Evolutionary conservation across 2,888 invertebrate species (phyloP), one percentile per base, ranked within the genome.

Genomic region (Pseudoips prasinana): DNA sequence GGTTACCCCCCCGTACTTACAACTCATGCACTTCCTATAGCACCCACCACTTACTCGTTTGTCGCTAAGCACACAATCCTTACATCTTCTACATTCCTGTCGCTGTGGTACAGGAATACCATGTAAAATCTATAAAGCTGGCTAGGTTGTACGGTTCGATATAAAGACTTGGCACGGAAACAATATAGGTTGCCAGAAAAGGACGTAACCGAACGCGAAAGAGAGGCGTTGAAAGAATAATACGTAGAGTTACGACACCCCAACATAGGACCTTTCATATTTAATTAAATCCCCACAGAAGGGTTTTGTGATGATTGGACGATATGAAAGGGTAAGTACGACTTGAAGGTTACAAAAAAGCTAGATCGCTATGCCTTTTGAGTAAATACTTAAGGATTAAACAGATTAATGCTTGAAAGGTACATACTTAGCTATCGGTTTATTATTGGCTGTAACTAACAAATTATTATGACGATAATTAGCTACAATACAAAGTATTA

Each of bases 161-260:
- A 77, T 72, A 67, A 63, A 72, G 68, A 71, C 71, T 81, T 81
- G 80, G 80, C 81, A 78, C 76, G 76, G 71, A 65, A 73, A 73
- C 78, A 71, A 77, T 77, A 71, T 75, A 67, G 75, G 73, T 65
- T 78, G 80, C 76, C 79, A 79, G 80, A 80, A 78, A 75, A 76
- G 74, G 77, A 79, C 70, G 72, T 69, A 67, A 66, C 67, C 60
- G 63, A 67, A 61, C 60, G 66, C 53, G 73, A 70, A 68, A 69
- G 71, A 69, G 73, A 74, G 63, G 64, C 66, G 60, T 60, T 50
- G 60, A 73, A 72, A 74, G 64, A 71, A 71, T 64, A 71, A 65
- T 68, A 62, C 70, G 45, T 59, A n/a, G n/a, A 66, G 66, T 74
- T 72, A 64, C 65, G 62, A 65, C 63, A 64, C 55, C 59, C 58